These are phyloP conservation scores for Phrynosoma platyrhinos DNA, from an alignment of 2,113 vertebrate genomes.

Conservation along the genomic window DNA sequence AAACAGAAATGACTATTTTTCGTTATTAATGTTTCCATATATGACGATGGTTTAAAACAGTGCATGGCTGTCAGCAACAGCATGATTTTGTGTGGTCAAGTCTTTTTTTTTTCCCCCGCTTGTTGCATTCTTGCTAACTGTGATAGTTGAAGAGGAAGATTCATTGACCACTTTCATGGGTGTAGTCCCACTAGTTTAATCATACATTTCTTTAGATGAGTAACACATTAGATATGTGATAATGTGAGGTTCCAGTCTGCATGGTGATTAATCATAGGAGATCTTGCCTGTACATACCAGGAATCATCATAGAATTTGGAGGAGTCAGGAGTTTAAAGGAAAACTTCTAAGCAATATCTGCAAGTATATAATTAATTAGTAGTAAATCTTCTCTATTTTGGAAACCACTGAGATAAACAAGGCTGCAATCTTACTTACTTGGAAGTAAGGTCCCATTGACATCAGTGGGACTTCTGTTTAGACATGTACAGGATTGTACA, in stretches of 20 bases:
- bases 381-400: slow-evolving; percentile 12
- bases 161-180: not conserved
- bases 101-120: too few species aligned
- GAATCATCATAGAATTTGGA: slow-evolving; percentile 14
- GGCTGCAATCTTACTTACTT: not conserved
- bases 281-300: slow-evolving; percentile 2
- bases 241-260: not conserved
- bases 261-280: slow-evolving; percentile 24
- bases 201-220: not conserved
- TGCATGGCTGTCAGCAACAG: slow-evolving; percentile 3
- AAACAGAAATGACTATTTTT: slow-evolving; percentile 3
- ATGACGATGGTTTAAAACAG: not conserved
- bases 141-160: slow-evolving; percentile 3
- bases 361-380: not conserved
- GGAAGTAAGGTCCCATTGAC: not conserved
- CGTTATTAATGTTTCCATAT: accelerated
- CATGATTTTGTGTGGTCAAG: not conserved
- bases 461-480: not conserved
- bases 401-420: not conserved
- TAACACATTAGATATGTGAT: slow-evolving; percentile 31
- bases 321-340: not conserved
- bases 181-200: slow-evolving; percentile 5
- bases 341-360: not conserved
- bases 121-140: not conserved
- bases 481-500: not conserved